These are phyloP conservation scores for Pseudorasbora parva DNA, from an alignment of 2,113 vertebrate genomes.

Conservation along the genomic window DNA sequence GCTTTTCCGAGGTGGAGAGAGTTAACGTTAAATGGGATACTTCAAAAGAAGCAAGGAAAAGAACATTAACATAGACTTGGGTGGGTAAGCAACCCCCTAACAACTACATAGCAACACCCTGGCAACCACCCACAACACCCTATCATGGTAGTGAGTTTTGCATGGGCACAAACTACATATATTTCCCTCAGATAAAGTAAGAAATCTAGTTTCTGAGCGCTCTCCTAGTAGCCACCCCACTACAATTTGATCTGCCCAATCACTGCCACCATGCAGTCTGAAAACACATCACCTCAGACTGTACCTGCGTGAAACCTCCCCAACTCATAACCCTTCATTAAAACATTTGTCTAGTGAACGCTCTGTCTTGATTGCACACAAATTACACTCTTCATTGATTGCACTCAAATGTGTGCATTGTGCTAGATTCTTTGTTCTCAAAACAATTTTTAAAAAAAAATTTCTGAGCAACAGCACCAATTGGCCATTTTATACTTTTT, in stretches of 20 bases:
- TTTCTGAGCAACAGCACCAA: background rate
- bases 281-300: slow-evolving; percentile 10
- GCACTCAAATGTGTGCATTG: slow-evolving; percentile 23
- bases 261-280: background rate
- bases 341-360: slow-evolving; percentile 26
- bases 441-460: background rate
- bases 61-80: no score
- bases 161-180: no score
- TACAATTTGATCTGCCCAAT: background rate
- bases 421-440: slow-evolving; percentile 13
- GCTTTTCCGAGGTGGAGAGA: no score
- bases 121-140: no score
- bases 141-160: no score
- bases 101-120: no score
- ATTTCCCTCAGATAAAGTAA: no score
- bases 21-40: no score
- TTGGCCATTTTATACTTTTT: background rate
- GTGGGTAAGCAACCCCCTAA: no score
- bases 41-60: no score
- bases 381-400: slow-evolving; percentile 33
- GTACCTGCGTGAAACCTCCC: background rate
- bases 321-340: slow-evolving; percentile 34
- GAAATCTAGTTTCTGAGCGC: background rate
- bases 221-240: background rate
- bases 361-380: slow-evolving; percentile 4